Evolutionary conservation across 1,140 invertebrate species (phyloP).

Genomic region (Bombus breviceps): DNA sequence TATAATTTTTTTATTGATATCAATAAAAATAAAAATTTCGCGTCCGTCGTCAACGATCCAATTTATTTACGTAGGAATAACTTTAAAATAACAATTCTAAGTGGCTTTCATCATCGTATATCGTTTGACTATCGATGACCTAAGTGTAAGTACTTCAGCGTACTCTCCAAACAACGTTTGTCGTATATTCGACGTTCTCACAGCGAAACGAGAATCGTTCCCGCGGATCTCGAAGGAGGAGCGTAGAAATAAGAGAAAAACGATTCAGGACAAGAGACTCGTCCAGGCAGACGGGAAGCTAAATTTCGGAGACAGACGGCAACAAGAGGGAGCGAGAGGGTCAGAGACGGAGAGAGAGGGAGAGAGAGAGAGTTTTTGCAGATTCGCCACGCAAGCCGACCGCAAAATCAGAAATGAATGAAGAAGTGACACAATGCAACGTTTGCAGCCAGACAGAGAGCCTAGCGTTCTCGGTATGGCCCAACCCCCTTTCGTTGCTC

Average conservation of each 20-base stretch:
- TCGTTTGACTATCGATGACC: background rate
- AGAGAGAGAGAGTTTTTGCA: slow-evolving; percentile 66
- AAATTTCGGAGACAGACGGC: background rate
- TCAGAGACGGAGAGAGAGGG: background rate
- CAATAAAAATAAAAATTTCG: background rate
- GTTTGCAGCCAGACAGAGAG: slow-evolving; percentile 52
- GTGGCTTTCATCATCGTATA: too few relatives aligned
- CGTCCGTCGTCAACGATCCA: too few relatives aligned
- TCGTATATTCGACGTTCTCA: slow-evolving; percentile 40
- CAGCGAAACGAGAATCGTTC: background rate
- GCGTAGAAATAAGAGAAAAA: background rate
- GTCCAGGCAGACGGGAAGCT: background rate
- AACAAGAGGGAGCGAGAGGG: slow-evolving; percentile 4
- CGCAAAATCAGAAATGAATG: slow-evolving; percentile 82
- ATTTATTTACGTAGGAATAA: too few relatives aligned
- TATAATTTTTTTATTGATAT: too few relatives aligned
- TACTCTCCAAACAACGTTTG: too few relatives aligned
- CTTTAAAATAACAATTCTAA: too few relatives aligned
- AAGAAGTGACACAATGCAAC: slow-evolving; percentile 81
- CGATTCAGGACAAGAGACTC: background rate
- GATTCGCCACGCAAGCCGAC: slow-evolving; percentile 81
- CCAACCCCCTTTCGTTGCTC: slow-evolving; percentile 55
- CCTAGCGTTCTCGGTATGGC: slow-evolving; percentile 54
- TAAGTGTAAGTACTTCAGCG: background rate
- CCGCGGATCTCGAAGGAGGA: background rate